phyloP scores from a whole-genome alignment of 2,113 vertebrate species.

The Raphicerus campestris region DNA sequence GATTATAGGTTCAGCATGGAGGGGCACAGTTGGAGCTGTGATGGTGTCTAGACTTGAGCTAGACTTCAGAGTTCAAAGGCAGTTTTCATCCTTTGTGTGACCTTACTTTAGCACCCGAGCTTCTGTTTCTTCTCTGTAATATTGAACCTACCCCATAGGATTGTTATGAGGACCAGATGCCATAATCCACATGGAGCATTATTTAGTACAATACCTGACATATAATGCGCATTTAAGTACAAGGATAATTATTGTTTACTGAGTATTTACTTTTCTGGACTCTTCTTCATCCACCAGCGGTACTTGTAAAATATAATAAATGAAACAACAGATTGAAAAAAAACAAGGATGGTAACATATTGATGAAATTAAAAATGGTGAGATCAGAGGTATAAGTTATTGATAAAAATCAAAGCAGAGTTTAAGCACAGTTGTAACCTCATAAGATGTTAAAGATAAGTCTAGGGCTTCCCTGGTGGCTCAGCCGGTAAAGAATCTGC shows the following conservation, averaged over 20 bases:
- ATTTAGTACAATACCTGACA: neutral
- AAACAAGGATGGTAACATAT: neutral
- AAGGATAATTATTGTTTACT: neutral
- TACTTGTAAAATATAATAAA: neutral
- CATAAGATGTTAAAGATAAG: neutral
- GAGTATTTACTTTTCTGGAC: neutral
- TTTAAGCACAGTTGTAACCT: neutral
- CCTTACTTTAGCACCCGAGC: neutral
- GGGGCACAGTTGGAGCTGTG: neutral
- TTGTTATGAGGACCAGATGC: neutral
- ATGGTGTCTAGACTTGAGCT: neutral
- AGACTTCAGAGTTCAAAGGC: neutral
- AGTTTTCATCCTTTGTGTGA: neutral
- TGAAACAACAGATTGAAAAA: neutral
- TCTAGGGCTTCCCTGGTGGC: neutral
- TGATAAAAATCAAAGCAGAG: neutral
- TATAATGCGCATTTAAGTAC: neutral
- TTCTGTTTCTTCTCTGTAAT: neutral
- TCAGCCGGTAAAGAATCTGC: neutral
- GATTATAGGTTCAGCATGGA: neutral
- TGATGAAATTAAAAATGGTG: neutral
- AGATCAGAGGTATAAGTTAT: neutral
- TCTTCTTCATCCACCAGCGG: neutral
- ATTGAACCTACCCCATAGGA: neutral
- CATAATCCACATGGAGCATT: neutral